phyloP scores from a whole-genome alignment of 64 coral and sea anemone genomes.

The Acropora yongei region DNA sequence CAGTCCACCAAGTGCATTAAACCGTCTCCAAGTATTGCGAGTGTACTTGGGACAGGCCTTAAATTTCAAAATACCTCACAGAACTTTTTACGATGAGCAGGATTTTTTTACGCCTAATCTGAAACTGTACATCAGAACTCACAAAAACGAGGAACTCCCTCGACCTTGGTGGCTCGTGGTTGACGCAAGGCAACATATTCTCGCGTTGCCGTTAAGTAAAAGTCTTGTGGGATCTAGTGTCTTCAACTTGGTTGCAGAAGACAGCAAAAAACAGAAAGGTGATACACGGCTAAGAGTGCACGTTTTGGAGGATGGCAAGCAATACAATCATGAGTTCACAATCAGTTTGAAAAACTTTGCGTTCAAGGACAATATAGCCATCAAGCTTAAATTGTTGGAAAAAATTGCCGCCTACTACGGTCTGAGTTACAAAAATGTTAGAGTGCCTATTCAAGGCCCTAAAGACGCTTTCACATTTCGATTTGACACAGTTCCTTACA shows the following conservation, averaged over 20 bases:
- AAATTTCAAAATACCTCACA: slow-evolving; percentile 16
- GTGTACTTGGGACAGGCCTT: slow-evolving; percentile 11
- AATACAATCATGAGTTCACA: slow-evolving; percentile 47
- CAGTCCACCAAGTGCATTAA: background rate
- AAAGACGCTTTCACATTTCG: slow-evolving; percentile 32
- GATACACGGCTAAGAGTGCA: background rate
- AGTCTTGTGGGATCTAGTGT: background rate
- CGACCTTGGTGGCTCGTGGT: background rate
- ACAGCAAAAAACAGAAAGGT: slow-evolving; percentile 1
- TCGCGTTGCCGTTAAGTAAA: slow-evolving; percentile 30
- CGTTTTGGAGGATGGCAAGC: background rate
- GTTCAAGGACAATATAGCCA: slow-evolving; percentile 23
- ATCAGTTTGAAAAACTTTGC: slow-evolving; percentile 35
- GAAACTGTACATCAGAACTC: slow-evolving; percentile 11
- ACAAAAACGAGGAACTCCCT: background rate
- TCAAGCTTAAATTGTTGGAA: slow-evolving; percentile 15
- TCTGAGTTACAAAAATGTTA: slow-evolving; percentile 19
- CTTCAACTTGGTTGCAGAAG: slow-evolving; percentile 26
- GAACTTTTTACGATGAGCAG: slow-evolving; percentile 42
- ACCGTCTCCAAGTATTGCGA: background rate
- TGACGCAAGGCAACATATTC: slow-evolving; percentile 24
- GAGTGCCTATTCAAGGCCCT: slow-evolving; percentile 12
- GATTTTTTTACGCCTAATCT: slow-evolving; percentile 48
- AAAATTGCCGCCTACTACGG: slow-evolving; percentile 57
- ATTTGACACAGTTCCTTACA: slow-evolving; percentile 40